These are phyloP conservation scores for Anguilla obscura DNA, from an alignment of 2,797 vertebrate genomes.

Conservation along the genomic window DNA sequence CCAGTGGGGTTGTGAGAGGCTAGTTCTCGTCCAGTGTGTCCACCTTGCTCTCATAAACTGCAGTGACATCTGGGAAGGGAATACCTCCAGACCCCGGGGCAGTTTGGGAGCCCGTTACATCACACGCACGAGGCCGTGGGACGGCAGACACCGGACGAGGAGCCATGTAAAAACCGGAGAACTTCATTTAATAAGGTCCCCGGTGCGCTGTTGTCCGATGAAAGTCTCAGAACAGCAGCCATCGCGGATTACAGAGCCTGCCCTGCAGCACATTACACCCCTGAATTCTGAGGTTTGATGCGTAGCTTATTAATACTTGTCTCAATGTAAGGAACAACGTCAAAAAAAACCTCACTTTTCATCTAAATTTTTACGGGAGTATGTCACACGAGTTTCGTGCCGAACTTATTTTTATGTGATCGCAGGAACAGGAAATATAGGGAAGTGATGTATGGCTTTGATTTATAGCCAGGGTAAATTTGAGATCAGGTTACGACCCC, in stretches of 20 bases:
- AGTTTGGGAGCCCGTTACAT: constrained; percentile 35
- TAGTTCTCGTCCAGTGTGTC: neutral
- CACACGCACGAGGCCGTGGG: constrained; percentile 7
- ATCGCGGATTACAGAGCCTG: constrained; percentile 46
- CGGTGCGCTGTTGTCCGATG: constrained; percentile 38
- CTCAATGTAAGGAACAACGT: constrained; percentile 50
- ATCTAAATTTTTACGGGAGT: constrained; percentile 51
- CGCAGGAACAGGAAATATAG: constrained; percentile 47
- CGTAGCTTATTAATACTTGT: constrained; percentile 45
- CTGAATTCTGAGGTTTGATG: constrained; percentile 39
- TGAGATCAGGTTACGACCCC: constrained; percentile 40
- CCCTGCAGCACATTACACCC: constrained; percentile 31
- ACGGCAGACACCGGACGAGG: constrained; percentile 28
- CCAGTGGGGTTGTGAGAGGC: neutral
- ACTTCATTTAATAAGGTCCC: constrained; percentile 39
- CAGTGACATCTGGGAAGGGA: constrained; percentile 33
- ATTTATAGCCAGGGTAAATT: constrained; percentile 49
- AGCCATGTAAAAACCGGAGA: constrained; percentile 36
- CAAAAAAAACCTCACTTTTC: constrained; percentile 53
- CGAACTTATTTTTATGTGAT: constrained; percentile 44
- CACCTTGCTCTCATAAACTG: constrained; percentile 28
- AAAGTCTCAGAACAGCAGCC: constrained; percentile 33
- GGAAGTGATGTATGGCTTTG: constrained; percentile 42
- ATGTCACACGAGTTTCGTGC: constrained; percentile 42
- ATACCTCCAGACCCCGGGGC: constrained; percentile 42